A percentile compares a stretch with the other conserved stretches of the same genome.
Evolutionary conservation across 2,797 vertebrate genomes (phyloP).

Genomic region (Acipenser oxyrinchus): DNA sequence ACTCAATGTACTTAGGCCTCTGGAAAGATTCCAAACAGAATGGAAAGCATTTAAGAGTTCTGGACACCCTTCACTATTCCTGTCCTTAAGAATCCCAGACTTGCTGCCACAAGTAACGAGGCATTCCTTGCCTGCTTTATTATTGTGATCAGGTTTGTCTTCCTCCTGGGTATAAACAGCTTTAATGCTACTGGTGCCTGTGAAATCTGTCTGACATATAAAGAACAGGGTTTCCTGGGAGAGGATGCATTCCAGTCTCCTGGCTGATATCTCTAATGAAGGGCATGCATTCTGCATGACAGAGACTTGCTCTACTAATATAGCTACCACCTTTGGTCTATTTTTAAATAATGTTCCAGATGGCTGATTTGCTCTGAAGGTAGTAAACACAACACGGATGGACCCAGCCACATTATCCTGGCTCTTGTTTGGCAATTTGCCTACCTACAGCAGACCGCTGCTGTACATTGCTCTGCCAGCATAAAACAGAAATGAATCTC

Average conservation of each 20-base stretch:
- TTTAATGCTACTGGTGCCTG: not conserved
- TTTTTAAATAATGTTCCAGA: conserved; percentile 41
- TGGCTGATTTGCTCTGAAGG: conserved; percentile 23
- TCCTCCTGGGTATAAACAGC: conserved; percentile 3
- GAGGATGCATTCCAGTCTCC: conserved; percentile 15
- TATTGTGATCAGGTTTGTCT: conserved; percentile 8
- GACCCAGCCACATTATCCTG: conserved; percentile 25
- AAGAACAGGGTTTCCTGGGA: conserved; percentile 16
- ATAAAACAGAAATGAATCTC: too few relatives aligned
- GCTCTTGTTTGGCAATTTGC: conserved; percentile 29
- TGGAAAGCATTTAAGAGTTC: too few relatives aligned
- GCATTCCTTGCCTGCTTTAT: conserved; percentile 2
- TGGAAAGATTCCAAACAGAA: too few relatives aligned
- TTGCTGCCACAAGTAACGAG: too few relatives aligned
- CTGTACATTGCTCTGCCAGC: too few relatives aligned
- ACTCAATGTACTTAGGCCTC: too few relatives aligned
- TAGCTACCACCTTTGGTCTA: conserved; percentile 30
- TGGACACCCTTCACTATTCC: too few relatives aligned
- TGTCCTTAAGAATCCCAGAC: too few relatives aligned
- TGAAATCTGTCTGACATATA: conserved; percentile 4
- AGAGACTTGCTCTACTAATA: conserved; percentile 27
- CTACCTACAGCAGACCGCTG: conserved; percentile 10
- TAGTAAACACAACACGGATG: conserved; percentile 33
- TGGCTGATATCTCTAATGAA: conserved; percentile 8
- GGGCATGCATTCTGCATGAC: conserved; percentile 19